Evolutionary conservation across 2,888 invertebrate genomes (phyloP).

Genomic region (Tetragonisca angustula): DNA sequence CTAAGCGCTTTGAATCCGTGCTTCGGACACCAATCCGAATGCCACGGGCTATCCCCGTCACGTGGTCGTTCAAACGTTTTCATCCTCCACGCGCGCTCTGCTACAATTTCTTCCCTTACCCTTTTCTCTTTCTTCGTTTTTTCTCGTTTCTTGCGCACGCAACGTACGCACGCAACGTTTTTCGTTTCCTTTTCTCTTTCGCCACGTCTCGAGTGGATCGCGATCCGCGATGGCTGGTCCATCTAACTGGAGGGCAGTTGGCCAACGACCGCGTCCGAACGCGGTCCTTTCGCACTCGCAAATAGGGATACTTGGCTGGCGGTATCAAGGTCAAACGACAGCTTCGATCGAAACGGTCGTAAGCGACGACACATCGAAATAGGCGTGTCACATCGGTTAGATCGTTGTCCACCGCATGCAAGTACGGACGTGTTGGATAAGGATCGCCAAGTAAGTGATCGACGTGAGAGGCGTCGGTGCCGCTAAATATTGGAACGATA

Average conservation of each 20-base stretch:
- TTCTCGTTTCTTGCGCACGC: too few species aligned
- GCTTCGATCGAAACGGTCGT: constrained; percentile 6
- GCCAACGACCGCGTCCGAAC: constrained; percentile 64
- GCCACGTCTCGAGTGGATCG: constrained; percentile 8
- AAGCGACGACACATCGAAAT: constrained; percentile 4
- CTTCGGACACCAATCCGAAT: constrained; percentile 37
- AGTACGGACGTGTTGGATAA: constrained; percentile 48
- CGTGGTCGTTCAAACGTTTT: constrained; percentile 36
- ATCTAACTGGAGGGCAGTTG: constrained; percentile 61
- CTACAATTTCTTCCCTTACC: background rate
- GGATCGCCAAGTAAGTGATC: constrained; percentile 47
- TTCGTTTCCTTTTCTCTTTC: background rate
- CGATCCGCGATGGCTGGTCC: background rate
- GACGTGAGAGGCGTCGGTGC: background rate
- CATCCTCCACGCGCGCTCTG: background rate
- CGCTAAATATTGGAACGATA: background rate
- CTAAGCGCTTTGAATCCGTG: constrained; percentile 64
- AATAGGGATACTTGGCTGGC: background rate
- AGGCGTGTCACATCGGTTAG: constrained; percentile 20
- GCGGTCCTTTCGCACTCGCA: constrained; percentile 51
- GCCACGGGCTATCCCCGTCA: constrained; percentile 27
- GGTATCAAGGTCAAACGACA: constrained; percentile 56
- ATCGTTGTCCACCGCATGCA: constrained; percentile 37
- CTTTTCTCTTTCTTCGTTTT: background rate
- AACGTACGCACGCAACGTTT: too few species aligned